Evolutionary conservation across 2,797 vertebrate genomes (phyloP).

Genomic region (Clarias laeviceps): DNA sequence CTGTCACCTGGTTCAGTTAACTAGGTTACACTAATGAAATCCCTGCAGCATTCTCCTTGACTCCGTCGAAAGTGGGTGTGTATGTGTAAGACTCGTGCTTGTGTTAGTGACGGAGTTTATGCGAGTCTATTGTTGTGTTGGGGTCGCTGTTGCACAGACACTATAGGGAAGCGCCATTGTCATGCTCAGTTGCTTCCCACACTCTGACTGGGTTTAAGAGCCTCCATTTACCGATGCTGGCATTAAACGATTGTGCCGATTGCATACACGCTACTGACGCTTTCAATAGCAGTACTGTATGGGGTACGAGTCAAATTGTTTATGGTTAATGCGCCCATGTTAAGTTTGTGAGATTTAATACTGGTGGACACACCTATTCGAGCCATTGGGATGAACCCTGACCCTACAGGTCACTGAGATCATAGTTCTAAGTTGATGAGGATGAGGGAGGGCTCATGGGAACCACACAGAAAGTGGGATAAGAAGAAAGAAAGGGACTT

Average conservation of each 20-base stretch:
- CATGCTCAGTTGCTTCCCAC: slow-evolving; percentile 77
- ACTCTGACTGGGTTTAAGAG: slow-evolving; percentile 66
- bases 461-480: slow-evolving; percentile 34
- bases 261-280: slow-evolving; percentile 52
- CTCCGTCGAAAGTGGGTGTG: slow-evolving; percentile 44
- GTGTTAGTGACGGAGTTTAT: slow-evolving; percentile 71
- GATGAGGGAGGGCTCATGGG: slow-evolving; percentile 41
- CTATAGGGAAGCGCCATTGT: slow-evolving; percentile 76
- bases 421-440: slow-evolving; percentile 19
- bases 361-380: slow-evolving; percentile 24
- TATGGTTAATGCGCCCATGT: slow-evolving; percentile 42
- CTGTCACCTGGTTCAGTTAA: slow-evolving; percentile 74
- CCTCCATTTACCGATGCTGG: slow-evolving; percentile 45
- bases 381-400: slow-evolving; percentile 2
- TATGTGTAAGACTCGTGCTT: slow-evolving; percentile 51
- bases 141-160: slow-evolving; percentile 61
- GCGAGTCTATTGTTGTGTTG: slow-evolving; percentile 66
- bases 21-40: slow-evolving; percentile 77
- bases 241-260: slow-evolving; percentile 57
- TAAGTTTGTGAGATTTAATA: slow-evolving; percentile 43
- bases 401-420: slow-evolving; percentile 28
- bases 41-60: slow-evolving; percentile 60
- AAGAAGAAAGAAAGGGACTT: slow-evolving; percentile 21
- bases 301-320: slow-evolving; percentile 38
- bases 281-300: slow-evolving; percentile 62